Evolutionary conservation across 2,113 vertebrate species (phyloP), one percentile per base, ranked within the genome.

Genomic region (Ceyx margarethae): DNA sequence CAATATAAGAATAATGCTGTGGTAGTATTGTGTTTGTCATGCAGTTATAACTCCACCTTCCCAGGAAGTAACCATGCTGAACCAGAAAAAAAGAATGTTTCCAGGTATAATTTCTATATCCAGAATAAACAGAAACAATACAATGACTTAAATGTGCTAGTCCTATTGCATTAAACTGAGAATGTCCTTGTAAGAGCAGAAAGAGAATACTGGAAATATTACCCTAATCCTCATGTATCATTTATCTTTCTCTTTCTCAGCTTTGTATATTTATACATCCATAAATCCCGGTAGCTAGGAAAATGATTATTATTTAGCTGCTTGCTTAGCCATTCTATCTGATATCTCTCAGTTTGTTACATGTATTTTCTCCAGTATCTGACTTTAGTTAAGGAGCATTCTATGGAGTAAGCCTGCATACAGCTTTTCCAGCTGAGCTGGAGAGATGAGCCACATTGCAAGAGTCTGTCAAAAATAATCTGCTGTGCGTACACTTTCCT

Each of bases 361-460:
- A 31, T 33, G 18, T 76, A n/a, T 89, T 81, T 87, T 94, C 80
- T 83, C 54, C 56, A 35, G 65, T 69, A 74, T 51, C 46, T 92
- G 74, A 74, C 51, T 90, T 88, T 22, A 66, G 7, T 33, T 91
- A 77, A 73, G 37, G 81, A 86, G 23, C 61, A 28, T 84, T 87
- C 60, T 37, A 26, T 1, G 0, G 73, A 71, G 31, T 15, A 51
- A 77, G 78, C 18, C 25, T 84, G 65, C 2, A 0, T 66, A 31
- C 31, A 42, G 61, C 61, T 75, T 84, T 92, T 90, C 74, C 77
- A 95, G 89, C 85, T 91, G 88, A 85, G 81, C 75, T 40, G 42
- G 45, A 48, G 48, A 76, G 72, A 82, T 79, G 90, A 95, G 42
- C 85, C 54, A 18, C 45, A 31, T 57, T 85, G 67, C 75, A 85